phyloP scores from a whole-genome alignment of 2,888 invertebrate genomes.

The Cryptophagus acutangulus region DNA sequence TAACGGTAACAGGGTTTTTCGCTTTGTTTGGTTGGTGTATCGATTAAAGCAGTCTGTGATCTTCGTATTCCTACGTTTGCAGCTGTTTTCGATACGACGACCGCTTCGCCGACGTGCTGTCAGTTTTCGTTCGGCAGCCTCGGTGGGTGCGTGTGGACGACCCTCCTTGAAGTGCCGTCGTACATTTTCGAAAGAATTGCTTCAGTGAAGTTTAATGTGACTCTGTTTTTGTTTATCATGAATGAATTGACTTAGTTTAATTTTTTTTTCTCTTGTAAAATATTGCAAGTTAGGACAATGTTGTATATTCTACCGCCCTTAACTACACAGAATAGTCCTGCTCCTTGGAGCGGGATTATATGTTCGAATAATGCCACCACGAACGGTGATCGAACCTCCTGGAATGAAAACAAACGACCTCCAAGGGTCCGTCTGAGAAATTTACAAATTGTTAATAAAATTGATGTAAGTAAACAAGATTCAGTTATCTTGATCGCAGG shows the following conservation, averaged over 20 bases:
- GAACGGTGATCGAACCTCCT: conserved; percentile 15
- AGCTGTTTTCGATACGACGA: conserved; percentile 4
- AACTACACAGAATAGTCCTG: conserved; percentile 49
- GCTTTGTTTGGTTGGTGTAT: conserved; percentile 30
- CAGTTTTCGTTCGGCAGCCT: conserved; percentile 25
- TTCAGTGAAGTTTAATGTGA: conserved; percentile 7
- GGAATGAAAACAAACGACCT: conserved; percentile 24
- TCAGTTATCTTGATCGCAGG: too few relatives aligned
- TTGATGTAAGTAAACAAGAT: conserved; percentile 22
- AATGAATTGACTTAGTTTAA: conserved; percentile 9
- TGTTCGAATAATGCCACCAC: conserved; percentile 34
- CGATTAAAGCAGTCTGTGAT: conserved; percentile 1
- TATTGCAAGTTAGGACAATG: conserved; percentile 35
- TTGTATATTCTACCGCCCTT: conserved; percentile 52
- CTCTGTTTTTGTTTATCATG: neutral
- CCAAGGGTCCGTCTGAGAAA: conserved; percentile 29
- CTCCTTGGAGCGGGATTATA: conserved; percentile 47
- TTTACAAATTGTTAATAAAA: conserved; percentile 25
- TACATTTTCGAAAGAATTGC: too few relatives aligned
- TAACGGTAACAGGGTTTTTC: conserved; percentile 32
- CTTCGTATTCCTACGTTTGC: neutral
- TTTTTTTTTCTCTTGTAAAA: conserved; percentile 4
- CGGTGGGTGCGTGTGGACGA: conserved; percentile 13
- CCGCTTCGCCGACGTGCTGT: conserved; percentile 14
- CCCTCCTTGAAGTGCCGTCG: conserved; percentile 7